Base-by-base conservation (phyloP, 1,140 invertebrate genomes). In the Zaprionus ornatus region DNA sequence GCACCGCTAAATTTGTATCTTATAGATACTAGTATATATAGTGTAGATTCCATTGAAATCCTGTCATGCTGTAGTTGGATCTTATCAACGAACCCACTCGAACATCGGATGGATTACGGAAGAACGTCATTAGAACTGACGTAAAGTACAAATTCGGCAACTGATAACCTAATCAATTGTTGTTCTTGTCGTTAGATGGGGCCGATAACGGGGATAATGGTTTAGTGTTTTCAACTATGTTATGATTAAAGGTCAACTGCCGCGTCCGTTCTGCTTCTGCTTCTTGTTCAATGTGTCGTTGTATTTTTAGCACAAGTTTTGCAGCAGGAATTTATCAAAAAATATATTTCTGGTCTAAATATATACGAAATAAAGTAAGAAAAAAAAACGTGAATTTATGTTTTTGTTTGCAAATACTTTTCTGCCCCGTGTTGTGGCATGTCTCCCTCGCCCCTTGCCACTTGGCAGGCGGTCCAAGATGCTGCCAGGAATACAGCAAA, bases 401-500 rank as follows among this genome's bases (percentile, higher is more conserved):
- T 87, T 78, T 87, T 88, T 87, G 85, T 87, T 87, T 88, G 84
- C 84, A 87, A 88, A 87, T 87, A 90, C 84, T 87, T 87, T 90
- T 83, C n/a, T 50, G 72, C 64, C 69, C 68, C 78, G 74, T 68
- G 59, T 42, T 62, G 59, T 80, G 72, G 80, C 77, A 73, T 84
- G 74, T 84, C 79, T 75, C 40, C 9, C 13, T 37, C n/a, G 40
- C 40, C n/a, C 40, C 40, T 45, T 32, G 29, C 76, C 55, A 52
- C 59, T 66, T 72, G 62, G 37, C 69, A 56, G 64, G 29, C 60
- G 61, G 32, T 66, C 66, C 56, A 37, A 69, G 48, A 37, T 42
- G 21, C 68, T 67, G 79, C 52, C 63, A 68, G 45, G 37, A 56
- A 57, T 40, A 60, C 69, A 52, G 45, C 64, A 66, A 27, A n/a